Conservation (phyloP, 2,797 vertebrate genomes). For the Oreortyx pictus region DNA sequence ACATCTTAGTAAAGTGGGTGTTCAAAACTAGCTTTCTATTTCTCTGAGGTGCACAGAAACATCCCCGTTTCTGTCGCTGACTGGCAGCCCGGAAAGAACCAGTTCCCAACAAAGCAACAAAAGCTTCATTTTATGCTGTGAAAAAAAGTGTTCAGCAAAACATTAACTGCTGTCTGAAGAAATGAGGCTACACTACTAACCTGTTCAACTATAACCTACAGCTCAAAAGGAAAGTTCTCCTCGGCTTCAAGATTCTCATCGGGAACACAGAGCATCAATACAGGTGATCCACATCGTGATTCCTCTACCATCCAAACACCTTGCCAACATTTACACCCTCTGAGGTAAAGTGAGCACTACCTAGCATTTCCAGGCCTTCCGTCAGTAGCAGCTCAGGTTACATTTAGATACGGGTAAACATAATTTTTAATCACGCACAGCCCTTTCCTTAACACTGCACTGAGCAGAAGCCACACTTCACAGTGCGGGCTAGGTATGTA, state of each 20-base stretch:
- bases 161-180: background rate
- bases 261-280: background rate
- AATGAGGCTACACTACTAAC: background rate
- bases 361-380: background rate
- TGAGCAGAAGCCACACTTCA: background rate
- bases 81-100: constrained; percentile 62
- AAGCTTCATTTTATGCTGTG: background rate
- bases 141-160: background rate
- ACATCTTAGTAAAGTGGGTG: constrained; percentile 61
- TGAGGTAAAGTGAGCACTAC: background rate
- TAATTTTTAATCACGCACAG: background rate
- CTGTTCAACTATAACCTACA: constrained; percentile 31
- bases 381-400: background rate
- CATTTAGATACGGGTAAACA: background rate
- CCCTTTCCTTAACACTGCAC: background rate
- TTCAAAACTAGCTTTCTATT: constrained; percentile 55
- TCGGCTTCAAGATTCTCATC: constrained; percentile 24
- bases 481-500: background rate
- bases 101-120: background rate
- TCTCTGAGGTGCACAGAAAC: constrained; percentile 15
- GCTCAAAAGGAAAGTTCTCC: constrained; percentile 6
- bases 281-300: background rate
- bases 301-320: background rate
- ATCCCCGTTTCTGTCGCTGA: background rate
- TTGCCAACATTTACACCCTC: background rate